Evolutionary conservation across 2,888 invertebrate genomes (phyloP).

Genomic region (Parnassius mnemosyne): DNA sequence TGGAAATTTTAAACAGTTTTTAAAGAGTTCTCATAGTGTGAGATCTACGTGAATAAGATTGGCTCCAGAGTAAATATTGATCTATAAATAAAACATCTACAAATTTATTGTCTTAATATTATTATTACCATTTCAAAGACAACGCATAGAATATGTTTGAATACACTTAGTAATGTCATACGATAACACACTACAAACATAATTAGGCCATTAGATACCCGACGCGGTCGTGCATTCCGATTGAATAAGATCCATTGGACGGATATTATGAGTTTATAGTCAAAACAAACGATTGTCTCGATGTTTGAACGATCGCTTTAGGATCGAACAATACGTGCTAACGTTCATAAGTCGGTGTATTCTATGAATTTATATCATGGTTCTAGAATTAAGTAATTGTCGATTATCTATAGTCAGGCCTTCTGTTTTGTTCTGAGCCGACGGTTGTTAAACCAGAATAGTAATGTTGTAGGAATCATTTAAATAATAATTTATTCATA

Average conservation of each 20-base stretch:
- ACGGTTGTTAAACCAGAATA: no score
- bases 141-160: background rate
- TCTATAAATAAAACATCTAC: no score
- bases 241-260: conserved; percentile 20
- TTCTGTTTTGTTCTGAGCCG: no score
- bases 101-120: no score
- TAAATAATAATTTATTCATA: no score
- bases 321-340: conserved; percentile 19
- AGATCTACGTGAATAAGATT: no score
- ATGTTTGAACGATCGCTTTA: background rate
- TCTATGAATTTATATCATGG: conserved; percentile 11
- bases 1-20: no score
- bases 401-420: background rate
- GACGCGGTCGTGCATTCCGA: conserved; percentile 22
- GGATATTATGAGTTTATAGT: conserved; percentile 24
- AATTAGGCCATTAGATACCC: conserved; percentile 21
- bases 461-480: no score
- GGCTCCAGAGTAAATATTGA: no score
- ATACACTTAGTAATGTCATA: conserved; percentile 5
- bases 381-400: conserved; percentile 8
- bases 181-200: conserved; percentile 11
- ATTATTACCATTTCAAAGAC: no score
- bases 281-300: conserved; percentile 25
- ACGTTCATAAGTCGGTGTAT: conserved; percentile 7
- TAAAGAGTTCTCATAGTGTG: no score